Percentiles rank a stretch among this genome's conserved stretches.
phyloP scores from a whole-genome alignment of 2,113 vertebrate species.

The Otis tarda region DNA sequence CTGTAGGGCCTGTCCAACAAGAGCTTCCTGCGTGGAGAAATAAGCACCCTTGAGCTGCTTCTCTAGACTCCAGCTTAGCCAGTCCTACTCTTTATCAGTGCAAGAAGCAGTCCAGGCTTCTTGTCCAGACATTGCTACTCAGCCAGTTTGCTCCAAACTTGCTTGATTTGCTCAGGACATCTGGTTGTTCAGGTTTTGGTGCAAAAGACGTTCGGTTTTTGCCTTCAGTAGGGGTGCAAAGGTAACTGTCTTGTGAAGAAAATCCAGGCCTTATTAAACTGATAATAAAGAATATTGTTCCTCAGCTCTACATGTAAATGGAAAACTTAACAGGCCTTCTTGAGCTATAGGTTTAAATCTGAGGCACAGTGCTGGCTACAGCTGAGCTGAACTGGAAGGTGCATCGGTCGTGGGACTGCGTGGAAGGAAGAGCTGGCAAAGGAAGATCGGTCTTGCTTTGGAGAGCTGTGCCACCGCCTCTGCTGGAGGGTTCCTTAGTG shows the following conservation, averaged over 20 bases:
- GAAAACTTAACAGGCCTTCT: background rate
- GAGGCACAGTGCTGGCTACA: background rate
- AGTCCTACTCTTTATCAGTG: background rate
- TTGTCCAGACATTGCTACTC: background rate
- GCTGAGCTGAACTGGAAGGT: background rate
- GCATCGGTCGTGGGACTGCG: rapidly evolving
- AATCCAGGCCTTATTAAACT: background rate
- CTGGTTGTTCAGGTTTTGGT: background rate
- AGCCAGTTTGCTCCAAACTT: background rate
- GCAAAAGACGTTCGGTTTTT: background rate
- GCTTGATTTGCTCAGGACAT: background rate
- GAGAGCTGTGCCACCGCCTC: background rate
- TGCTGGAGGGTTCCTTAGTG: background rate
- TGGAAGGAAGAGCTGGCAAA: background rate
- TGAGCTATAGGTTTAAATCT: background rate
- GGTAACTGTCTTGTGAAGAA: background rate
- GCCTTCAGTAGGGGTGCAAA: background rate
- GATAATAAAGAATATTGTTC: background rate
- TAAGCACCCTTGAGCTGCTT: background rate
- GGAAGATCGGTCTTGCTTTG: background rate
- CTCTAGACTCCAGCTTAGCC: background rate
- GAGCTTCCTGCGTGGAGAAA: background rate
- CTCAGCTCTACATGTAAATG: background rate
- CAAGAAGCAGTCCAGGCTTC: background rate
- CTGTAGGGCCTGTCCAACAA: background rate